These are phyloP conservation scores for Hyles lineata DNA, from an alignment of 2,888 invertebrate species.

Conservation along the genomic window DNA sequence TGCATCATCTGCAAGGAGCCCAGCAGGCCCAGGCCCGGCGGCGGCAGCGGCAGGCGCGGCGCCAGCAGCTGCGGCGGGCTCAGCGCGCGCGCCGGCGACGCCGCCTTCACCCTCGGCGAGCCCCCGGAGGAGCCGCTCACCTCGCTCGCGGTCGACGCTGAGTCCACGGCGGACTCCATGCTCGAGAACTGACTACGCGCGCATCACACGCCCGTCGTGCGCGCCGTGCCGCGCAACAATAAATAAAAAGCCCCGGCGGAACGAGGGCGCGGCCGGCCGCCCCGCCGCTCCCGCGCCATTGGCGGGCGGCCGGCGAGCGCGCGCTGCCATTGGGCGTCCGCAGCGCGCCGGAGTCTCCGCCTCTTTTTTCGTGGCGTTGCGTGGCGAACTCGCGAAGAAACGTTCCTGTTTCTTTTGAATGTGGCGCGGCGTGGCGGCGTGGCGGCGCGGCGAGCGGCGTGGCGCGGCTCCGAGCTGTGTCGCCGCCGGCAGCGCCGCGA, in stretches of 20 bases:
- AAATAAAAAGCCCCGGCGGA: slow-evolving; percentile 87
- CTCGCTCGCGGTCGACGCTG: slow-evolving; percentile 84
- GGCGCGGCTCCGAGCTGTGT: not conserved
- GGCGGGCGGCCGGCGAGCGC: slow-evolving; percentile 67
- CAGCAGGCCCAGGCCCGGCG: slow-evolving; percentile 92
- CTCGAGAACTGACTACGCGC: slow-evolving; percentile 73
- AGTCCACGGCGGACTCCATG: slow-evolving; percentile 86
- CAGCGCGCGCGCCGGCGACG: slow-evolving; percentile 76
- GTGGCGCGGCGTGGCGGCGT: slow-evolving; percentile 70
- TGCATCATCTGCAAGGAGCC: slow-evolving; percentile 93
- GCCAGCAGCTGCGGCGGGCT: slow-evolving; percentile 88
- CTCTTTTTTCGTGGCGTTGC: slow-evolving; percentile 80
- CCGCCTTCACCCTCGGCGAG: slow-evolving; percentile 80
- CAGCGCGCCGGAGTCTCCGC: slow-evolving; percentile 75
- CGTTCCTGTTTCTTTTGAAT: slow-evolving; percentile 86
- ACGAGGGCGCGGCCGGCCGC: slow-evolving; percentile 84
- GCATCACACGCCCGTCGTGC: slow-evolving; percentile 87
- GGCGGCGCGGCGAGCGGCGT: not conserved
- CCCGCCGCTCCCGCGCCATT: slow-evolving; percentile 73
- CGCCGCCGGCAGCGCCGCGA: slow-evolving; percentile 87
- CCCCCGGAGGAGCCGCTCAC: slow-evolving; percentile 82
- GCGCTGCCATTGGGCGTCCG: slow-evolving; percentile 63
- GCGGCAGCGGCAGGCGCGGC: slow-evolving; percentile 92
- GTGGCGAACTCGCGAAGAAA: slow-evolving; percentile 82
- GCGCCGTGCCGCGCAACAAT: slow-evolving; percentile 89